A percentile compares a stretch with the other conserved stretches of the same genome.
Conservation (phyloP, 2,797 vertebrate genomes). For the Pantherophis vulpinus region DNA sequence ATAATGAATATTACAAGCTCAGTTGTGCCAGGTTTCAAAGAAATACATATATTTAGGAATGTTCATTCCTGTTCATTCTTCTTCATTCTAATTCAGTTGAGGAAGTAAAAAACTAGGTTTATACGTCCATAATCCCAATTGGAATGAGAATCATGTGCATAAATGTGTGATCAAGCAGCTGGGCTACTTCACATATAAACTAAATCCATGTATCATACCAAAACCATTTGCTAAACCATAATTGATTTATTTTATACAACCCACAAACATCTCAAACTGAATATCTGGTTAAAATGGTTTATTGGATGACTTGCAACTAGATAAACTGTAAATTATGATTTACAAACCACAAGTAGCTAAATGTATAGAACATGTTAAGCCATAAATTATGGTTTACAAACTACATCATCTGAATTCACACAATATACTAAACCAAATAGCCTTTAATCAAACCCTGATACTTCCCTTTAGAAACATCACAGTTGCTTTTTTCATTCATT, state of each 20-base stretch:
- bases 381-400: background rate
- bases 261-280: background rate
- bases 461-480: background rate
- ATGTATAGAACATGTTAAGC: background rate
- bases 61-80: slow-evolving; percentile 2
- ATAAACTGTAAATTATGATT: background rate
- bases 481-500: background rate
- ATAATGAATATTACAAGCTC: slow-evolving; percentile 9
- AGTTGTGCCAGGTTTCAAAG: slow-evolving; percentile 12
- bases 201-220: background rate
- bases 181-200: background rate
- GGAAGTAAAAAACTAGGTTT: background rate
- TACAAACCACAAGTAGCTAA: background rate
- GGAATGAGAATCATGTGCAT: background rate
- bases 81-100: background rate
- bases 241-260: background rate
- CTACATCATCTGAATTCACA: background rate
- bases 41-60: slow-evolving; percentile 16
- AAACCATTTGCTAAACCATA: background rate
- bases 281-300: background rate
- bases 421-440: background rate
- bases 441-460: background rate
- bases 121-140: background rate
- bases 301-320: background rate
- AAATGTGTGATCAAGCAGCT: background rate